Conservation (phyloP, 2,113 vertebrate genomes). For the Ptilonorhynchus violaceus region DNA sequence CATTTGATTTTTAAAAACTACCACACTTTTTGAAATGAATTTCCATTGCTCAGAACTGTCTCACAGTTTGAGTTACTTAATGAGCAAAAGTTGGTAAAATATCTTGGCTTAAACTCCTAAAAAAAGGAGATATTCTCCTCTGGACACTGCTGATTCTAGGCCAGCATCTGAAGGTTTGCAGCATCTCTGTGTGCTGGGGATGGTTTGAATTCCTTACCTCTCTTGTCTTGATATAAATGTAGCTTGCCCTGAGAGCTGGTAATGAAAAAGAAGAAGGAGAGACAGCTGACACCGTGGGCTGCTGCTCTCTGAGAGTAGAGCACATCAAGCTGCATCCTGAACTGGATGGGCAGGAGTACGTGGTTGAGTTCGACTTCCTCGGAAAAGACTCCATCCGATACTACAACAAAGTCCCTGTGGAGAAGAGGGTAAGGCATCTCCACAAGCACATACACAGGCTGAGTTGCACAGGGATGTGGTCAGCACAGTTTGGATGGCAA, state of each 20-base stretch:
- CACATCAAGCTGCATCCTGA: slow-evolving; percentile 91
- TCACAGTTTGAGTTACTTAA: not conserved
- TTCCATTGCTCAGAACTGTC: not conserved
- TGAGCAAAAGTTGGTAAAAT: not conserved
- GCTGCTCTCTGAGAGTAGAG: slow-evolving; percentile 93
- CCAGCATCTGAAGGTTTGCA: not conserved
- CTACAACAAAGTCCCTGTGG: slow-evolving; percentile 97
- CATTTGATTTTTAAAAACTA: not conserved
- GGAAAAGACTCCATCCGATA: slow-evolving; percentile 98
- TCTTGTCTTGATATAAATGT: not conserved
- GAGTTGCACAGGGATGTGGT: not conserved
- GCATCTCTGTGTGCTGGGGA: not conserved
- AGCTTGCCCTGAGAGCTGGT: slow-evolving; percentile 95
- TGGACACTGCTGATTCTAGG: not conserved
- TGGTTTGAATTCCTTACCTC: not conserved
- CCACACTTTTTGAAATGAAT: not conserved
- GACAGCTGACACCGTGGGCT: slow-evolving; percentile 94
- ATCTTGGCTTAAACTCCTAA: not conserved
- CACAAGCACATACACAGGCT: not conserved
- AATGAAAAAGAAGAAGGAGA: slow-evolving; percentile 98
- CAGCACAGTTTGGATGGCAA: not conserved
- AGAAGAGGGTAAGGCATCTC: slow-evolving; percentile 87
- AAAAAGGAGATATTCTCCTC: not conserved
- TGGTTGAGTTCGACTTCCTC: slow-evolving; percentile 96
- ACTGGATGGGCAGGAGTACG: slow-evolving; percentile 90